phyloP scores from a whole-genome alignment of 2,888 invertebrate species.

The Meta bourneti region DNA sequence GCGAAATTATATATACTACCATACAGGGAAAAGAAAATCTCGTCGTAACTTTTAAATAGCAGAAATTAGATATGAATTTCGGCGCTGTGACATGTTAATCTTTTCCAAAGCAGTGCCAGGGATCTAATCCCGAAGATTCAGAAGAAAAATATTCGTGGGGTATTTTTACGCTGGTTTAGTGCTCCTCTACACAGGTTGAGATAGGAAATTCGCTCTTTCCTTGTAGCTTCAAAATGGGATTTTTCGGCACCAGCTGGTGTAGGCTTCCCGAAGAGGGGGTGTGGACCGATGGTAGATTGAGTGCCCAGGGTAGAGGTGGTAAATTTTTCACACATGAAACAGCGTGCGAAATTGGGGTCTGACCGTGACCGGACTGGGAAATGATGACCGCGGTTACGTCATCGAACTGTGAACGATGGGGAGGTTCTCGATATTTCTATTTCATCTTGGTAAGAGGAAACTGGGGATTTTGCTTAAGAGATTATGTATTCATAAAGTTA shows the following conservation, averaged over 20 bases:
- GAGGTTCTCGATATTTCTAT: neutral
- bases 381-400: conserved; percentile 15
- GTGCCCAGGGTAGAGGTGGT: neutral
- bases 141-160: no score
- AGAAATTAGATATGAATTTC: no score
- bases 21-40: no score
- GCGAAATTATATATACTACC: no score
- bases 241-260: neutral
- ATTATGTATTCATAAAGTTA: no score
- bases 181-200: no score
- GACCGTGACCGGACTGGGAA: conserved; percentile 29
- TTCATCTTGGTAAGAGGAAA: neutral
- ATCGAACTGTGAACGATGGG: conserved; percentile 10
- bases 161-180: no score
- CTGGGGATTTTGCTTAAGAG: neutral
- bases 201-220: neutral
- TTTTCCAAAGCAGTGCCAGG: no score
- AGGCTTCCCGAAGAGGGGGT: neutral
- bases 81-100: no score
- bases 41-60: no score
- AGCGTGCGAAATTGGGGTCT: conserved; percentile 24
- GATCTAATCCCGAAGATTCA: no score
- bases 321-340: conserved; percentile 42
- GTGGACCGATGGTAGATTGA: conserved; percentile 12
- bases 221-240: neutral